phyloP scores from a whole-genome alignment of 2,113 vertebrate genomes.

The Bos javanicus region DNA sequence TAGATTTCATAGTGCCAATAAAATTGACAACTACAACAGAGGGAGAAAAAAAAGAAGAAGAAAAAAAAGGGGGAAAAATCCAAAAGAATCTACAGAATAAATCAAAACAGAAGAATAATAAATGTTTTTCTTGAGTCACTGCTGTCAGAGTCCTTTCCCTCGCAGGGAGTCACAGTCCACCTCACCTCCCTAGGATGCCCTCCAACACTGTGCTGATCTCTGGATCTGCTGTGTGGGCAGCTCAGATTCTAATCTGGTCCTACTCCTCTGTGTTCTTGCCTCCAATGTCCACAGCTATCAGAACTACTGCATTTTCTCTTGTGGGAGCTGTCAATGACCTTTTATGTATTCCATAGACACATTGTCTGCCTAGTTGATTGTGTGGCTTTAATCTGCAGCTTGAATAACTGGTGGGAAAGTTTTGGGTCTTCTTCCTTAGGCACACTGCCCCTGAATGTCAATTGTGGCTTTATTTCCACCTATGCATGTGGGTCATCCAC shows the following conservation, averaged over 20 bases:
- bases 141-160: not conserved
- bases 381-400: not conserved
- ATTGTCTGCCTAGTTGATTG: not conserved
- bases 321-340: not conserved
- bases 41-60: not conserved
- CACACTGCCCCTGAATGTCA: not conserved
- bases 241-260: not conserved
- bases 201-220: not conserved
- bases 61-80: accelerated
- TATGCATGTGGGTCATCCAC: not conserved
- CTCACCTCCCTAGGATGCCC: not conserved
- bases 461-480: not conserved
- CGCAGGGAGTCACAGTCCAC: accelerated
- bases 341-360: not conserved
- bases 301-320: not conserved
- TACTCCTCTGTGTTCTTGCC: not conserved
- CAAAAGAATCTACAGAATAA: not conserved
- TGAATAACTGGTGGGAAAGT: not conserved
- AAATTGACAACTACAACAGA: not conserved
- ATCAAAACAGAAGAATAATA: not conserved
- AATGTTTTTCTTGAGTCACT: not conserved
- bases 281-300: not conserved
- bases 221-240: accelerated
- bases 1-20: not conserved
- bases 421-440: not conserved